Base-by-base conservation (phyloP, 2,888 invertebrate species). In the Shargacucullia verbasci region DNA sequence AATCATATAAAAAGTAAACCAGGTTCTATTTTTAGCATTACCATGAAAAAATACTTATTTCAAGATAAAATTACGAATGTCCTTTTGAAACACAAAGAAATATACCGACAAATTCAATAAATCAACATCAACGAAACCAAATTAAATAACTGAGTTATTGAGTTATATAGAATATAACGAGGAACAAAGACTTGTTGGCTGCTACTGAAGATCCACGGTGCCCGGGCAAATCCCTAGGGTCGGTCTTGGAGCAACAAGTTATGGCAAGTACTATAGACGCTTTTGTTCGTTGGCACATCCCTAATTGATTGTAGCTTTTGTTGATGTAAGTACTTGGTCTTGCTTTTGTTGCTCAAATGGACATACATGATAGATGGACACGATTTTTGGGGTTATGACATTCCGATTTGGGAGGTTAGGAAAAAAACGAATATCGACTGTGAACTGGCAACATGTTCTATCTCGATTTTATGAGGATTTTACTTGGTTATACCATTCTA, bases 241-340 rank as follows among this genome's bases (percentile, higher is more conserved):
- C 62, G 65, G 54, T 66, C 73, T 71, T 71, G 41, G 46, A 73
- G 81, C 81, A 83, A 83, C 82, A 83, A 82, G 83, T 83, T 78
- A 76, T 63, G 65, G 60, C 10, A 54, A 53, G n/a, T 40, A 45
- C 54, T 45, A 54, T 48, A 34, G 49, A 69, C 47, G 33, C 31
- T 43, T 44, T 39, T 63, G 57, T 38, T 49, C 37, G 40, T 41
- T 14, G 31, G 52, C 27, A 65, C 44, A 66, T 44, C 44, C 59
- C 37, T 71, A 71, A 69, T 71, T 68, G 64, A 71, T 66, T 59
- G 13, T 31, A 25, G 40, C 41, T 57, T 59, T 58, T 6, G 31
- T 41, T 10, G 2, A 12, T 29, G 20, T n/a, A n/a, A n/a, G n/a
- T 29, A 9, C 9, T 29, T 29, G 2, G 29, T 29, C 27, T 27